Evolutionary conservation across 2,797 vertebrate genomes (phyloP).

Genomic region (Eptatretus atami): DNA sequence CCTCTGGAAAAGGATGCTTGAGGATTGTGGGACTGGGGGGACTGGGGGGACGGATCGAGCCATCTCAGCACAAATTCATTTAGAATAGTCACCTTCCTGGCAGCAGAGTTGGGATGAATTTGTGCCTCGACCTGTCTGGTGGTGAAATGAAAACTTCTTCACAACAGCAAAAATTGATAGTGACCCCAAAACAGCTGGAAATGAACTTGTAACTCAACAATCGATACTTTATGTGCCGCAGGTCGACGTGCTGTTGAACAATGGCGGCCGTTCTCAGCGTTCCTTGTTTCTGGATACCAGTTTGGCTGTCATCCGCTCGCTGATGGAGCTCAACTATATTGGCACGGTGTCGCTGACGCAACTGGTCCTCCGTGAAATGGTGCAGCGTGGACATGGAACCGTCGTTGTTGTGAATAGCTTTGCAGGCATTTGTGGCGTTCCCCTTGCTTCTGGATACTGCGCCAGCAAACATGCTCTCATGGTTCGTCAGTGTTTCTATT

Average conservation of each 20-base stretch:
- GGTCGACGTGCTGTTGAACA: conserved; percentile 73
- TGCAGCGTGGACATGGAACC: conserved; percentile 24
- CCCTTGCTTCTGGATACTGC: conserved; percentile 36
- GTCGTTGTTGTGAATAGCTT: conserved; percentile 52
- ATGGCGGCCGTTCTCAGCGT: conserved; percentile 41
- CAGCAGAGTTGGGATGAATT: too few species aligned
- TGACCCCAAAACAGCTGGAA: too few species aligned
- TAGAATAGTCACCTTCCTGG: too few species aligned
- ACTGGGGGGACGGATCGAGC: too few species aligned
- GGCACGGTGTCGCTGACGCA: conserved; percentile 61
- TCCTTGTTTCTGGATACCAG: conserved; percentile 36
- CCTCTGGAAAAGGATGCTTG: too few species aligned
- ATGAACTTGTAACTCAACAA: too few species aligned
- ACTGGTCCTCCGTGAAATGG: conserved; percentile 52
- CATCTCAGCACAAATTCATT: too few species aligned
- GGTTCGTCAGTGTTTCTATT: conserved; percentile 16
- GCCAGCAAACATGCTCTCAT: conserved; percentile 71
- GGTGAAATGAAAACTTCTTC: too few species aligned
- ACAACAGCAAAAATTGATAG: too few species aligned
- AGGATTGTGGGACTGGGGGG: too few species aligned
- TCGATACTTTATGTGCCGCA: conserved; percentile 11
- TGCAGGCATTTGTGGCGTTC: conserved; percentile 23
- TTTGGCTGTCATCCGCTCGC: conserved; percentile 30
- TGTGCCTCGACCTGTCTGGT: too few species aligned
- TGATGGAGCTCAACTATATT: conserved; percentile 63